These are phyloP conservation scores for Sminthurinus signatus DNA, from an alignment of 1,140 invertebrate species.

Conservation along the genomic window DNA sequence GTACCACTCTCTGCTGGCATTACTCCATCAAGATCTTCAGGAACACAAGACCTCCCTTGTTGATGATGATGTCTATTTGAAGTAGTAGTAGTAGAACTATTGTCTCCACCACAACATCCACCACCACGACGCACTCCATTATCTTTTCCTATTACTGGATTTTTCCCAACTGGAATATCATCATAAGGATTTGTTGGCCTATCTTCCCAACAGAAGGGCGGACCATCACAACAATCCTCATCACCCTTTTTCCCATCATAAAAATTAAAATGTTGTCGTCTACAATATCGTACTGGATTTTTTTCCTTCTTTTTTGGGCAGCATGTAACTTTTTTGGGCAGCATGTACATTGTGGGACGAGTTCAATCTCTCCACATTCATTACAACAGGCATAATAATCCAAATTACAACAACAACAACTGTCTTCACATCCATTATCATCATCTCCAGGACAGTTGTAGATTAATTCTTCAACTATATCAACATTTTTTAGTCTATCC, in stretches of 20 bases:
- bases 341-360: not conserved
- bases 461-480: slow-evolving; percentile 23
- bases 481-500: slow-evolving; percentile 23
- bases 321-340: not conserved
- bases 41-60: too few species aligned
- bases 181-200: slow-evolving; percentile 8
- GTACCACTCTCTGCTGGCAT: slow-evolving; percentile 13
- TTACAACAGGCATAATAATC: slow-evolving; percentile 16
- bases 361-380: slow-evolving; percentile 18
- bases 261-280: slow-evolving; percentile 26
- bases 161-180: slow-evolving; percentile 24
- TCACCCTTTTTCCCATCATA: not conserved
- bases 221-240: not conserved
- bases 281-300: slow-evolving; percentile 18
- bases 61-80: not conserved
- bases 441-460: slow-evolving; percentile 7
- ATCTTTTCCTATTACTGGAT: not conserved
- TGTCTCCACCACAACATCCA: not conserved
- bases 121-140: not conserved
- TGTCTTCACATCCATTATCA: not conserved
- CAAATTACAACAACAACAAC: not conserved
- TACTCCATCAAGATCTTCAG: too few species aligned
- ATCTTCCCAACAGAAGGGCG: slow-evolving; percentile 1
- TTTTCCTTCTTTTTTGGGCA: not conserved
- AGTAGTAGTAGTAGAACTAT: not conserved